Percentiles rank a stretch among this genome's conserved stretches.
phyloP scores from a whole-genome alignment of 2,113 vertebrate genomes.

The Montifringilla adamsi region DNA sequence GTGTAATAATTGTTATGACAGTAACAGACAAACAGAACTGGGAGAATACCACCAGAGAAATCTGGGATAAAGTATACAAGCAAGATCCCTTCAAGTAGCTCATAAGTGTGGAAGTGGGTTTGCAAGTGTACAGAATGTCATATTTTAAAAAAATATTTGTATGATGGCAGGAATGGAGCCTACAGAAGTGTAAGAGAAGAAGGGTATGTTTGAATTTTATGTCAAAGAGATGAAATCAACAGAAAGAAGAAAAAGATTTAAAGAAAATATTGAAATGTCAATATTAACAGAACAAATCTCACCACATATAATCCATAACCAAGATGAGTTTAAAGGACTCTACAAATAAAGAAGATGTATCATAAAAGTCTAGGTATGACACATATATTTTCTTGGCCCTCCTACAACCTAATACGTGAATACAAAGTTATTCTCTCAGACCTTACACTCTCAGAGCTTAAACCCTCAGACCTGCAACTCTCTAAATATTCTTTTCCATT shows the following conservation, averaged over 20 bases:
- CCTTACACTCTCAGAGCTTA: background rate
- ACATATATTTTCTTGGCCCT: background rate
- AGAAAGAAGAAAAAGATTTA: background rate
- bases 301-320: background rate
- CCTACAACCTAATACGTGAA: background rate
- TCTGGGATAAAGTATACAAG: background rate
- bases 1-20: background rate
- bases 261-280: background rate
- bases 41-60: background rate
- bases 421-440: background rate
- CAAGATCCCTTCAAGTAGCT: background rate
- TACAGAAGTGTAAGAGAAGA: background rate
- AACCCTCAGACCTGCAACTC: background rate
- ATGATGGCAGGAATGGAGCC: background rate
- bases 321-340: background rate
- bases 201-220: background rate
- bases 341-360: background rate
- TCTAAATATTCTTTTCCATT: background rate
- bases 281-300: background rate
- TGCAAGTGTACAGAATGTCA: background rate
- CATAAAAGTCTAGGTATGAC: background rate
- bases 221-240: background rate
- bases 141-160: background rate
- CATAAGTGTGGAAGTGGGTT: background rate
- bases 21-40: background rate